These are phyloP conservation scores for Vannuccia rotundouncinata DNA, from an alignment of 2,888 invertebrate species.

Conservation along the genomic window DNA sequence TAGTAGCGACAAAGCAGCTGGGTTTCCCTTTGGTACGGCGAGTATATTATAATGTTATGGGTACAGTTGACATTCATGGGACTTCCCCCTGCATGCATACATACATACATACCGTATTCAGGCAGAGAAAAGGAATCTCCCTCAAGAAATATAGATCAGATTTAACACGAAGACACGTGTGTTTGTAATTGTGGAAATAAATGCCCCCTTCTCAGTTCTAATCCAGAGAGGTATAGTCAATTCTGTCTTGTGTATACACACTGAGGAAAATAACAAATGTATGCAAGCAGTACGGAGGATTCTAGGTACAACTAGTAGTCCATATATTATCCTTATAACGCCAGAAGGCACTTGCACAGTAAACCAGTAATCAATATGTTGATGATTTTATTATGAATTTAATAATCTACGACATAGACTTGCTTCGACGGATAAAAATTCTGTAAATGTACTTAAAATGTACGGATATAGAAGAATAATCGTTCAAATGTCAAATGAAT, in stretches of 20 bases:
- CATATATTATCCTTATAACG: no score
- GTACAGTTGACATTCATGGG: neutral
- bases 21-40: neutral
- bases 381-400: no score
- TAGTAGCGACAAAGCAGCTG: neutral
- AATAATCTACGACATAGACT: no score
- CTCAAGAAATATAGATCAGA: neutral
- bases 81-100: neutral
- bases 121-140: neutral
- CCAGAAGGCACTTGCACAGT: neutral
- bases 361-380: neutral
- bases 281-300: neutral
- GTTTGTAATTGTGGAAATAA: neutral
- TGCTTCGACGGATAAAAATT: no score
- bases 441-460: no score
- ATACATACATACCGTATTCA: neutral
- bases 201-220: no score
- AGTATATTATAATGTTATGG: neutral
- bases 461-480: no score
- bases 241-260: neutral
- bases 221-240: neutral
- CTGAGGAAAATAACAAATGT: neutral
- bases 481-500: no score
- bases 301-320: no score
- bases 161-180: neutral